Evolutionary conservation across 2,888 invertebrate species (phyloP).

Genomic region (Apodemia mormo): DNA sequence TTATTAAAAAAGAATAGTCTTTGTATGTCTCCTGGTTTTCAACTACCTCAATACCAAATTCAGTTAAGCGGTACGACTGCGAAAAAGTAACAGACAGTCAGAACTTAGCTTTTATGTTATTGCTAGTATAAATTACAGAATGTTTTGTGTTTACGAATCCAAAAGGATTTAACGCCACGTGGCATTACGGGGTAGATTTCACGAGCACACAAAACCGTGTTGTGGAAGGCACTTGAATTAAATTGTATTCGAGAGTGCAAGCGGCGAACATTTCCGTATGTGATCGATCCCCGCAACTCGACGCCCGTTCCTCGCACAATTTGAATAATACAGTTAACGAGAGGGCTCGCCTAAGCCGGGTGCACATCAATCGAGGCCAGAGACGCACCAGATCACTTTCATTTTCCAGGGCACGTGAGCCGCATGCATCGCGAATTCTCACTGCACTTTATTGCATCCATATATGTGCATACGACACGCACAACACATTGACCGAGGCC

Average conservation of each 20-base stretch:
- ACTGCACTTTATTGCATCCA: constrained; percentile 76
- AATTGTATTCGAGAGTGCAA: constrained; percentile 46
- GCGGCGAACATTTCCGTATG: constrained; percentile 43
- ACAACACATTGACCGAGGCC: constrained; percentile 79
- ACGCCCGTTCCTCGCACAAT: constrained; percentile 54
- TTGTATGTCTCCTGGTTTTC: no score
- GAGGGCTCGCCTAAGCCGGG: constrained; percentile 63
- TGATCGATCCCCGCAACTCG: constrained; percentile 55
- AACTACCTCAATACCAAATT: no score
- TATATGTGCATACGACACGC: constrained; percentile 78
- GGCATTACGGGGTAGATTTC: background rate
- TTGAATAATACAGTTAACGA: constrained; percentile 76
- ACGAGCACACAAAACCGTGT: constrained; percentile 14
- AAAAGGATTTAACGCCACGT: constrained; percentile 6
- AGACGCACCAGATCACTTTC: constrained; percentile 78
- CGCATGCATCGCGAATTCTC: constrained; percentile 71
- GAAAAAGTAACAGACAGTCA: no score
- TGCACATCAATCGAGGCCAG: constrained; percentile 72
- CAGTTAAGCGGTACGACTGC: no score
- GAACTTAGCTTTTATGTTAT: no score
- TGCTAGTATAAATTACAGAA: no score
- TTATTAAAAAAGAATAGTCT: no score
- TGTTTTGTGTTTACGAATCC: constrained; percentile 4
- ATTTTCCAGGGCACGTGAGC: constrained; percentile 74
- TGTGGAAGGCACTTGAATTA: constrained; percentile 39